Evolutionary conservation across 2,888 invertebrate species (phyloP).

Genomic region (Nasonia oneida): DNA sequence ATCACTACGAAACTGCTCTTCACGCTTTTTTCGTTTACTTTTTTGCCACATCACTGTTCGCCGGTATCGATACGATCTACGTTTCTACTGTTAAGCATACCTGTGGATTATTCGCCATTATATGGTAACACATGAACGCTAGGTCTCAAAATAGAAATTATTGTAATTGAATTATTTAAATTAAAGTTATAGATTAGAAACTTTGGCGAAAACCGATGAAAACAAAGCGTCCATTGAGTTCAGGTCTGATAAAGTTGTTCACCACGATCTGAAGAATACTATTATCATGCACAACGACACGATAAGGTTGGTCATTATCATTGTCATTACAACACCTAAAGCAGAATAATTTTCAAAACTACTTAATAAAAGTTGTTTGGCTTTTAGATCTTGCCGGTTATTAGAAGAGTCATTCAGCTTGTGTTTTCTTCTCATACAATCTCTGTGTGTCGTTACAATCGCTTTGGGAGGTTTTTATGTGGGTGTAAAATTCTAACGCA

Average conservation of each 20-base stretch:
- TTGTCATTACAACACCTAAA: no score
- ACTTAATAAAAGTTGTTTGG: no score
- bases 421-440: conserved; percentile 1
- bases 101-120: conserved; percentile 37
- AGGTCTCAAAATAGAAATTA: no score
- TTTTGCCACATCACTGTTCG: not conserved
- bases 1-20: conserved; percentile 2
- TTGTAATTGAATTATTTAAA: not conserved
- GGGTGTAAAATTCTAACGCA: not conserved
- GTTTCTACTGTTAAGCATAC: conserved; percentile 26
- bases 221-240: not conserved
- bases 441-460: not conserved
- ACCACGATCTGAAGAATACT: not conserved
- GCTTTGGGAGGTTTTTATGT: not conserved
- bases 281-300: conserved; percentile 26
- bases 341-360: not conserved
- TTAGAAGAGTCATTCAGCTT: conserved; percentile 15
- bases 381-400: conserved; percentile 3
- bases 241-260: not conserved
- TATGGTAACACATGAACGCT: not conserved
- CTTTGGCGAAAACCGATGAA: not conserved
- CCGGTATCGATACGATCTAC: not conserved
- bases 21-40: not conserved
- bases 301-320: conserved; percentile 8
- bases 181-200: conserved; percentile 21